Percentiles rank a stretch among this genome's conserved stretches.
phyloP scores from a whole-genome alignment of 2,797 vertebrate species.

The Lateolabrax maculatus region DNA sequence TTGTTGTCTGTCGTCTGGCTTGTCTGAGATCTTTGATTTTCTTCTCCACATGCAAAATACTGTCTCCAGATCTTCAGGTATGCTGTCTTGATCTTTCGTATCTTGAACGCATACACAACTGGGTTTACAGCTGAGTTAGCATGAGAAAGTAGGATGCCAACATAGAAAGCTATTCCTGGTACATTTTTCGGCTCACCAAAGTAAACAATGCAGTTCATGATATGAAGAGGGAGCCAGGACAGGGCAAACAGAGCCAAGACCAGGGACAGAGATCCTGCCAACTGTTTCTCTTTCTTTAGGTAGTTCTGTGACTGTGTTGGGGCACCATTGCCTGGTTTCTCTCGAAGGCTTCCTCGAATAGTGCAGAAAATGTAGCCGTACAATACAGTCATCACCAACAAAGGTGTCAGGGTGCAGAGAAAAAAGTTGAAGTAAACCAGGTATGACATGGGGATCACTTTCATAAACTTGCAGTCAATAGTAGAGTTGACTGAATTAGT shows the following conservation, averaged over 20 bases:
- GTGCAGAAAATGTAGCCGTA: constrained; percentile 87
- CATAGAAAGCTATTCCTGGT: not conserved
- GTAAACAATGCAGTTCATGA: constrained; percentile 83
- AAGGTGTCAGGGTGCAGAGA: constrained; percentile 83
- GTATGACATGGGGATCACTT: constrained; percentile 87
- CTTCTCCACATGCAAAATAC: constrained; percentile 36
- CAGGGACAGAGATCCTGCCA: constrained; percentile 88
- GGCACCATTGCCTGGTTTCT: constrained; percentile 45
- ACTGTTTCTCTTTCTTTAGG: constrained; percentile 87
- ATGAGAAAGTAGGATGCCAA: constrained; percentile 89
- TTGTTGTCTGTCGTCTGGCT: constrained; percentile 68
- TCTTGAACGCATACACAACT: constrained; percentile 90
- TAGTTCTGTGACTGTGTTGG: constrained; percentile 70
- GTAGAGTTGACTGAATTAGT: constrained; percentile 46
- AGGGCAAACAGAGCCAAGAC: constrained; percentile 89
- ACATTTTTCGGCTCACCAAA: constrained; percentile 40
- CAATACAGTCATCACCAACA: constrained; percentile 86
- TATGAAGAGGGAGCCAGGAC: constrained; percentile 91
- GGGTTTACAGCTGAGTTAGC: constrained; percentile 93
- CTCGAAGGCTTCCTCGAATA: constrained; percentile 82
- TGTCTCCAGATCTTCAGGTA: constrained; percentile 82
- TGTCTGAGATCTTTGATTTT: constrained; percentile 48
- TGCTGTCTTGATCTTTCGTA: constrained; percentile 87
- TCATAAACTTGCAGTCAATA: constrained; percentile 78
- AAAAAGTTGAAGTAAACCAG: constrained; percentile 91